Evolutionary conservation across 2,797 vertebrate species (phyloP).

Genomic region (Gambelia wislizenii): DNA sequence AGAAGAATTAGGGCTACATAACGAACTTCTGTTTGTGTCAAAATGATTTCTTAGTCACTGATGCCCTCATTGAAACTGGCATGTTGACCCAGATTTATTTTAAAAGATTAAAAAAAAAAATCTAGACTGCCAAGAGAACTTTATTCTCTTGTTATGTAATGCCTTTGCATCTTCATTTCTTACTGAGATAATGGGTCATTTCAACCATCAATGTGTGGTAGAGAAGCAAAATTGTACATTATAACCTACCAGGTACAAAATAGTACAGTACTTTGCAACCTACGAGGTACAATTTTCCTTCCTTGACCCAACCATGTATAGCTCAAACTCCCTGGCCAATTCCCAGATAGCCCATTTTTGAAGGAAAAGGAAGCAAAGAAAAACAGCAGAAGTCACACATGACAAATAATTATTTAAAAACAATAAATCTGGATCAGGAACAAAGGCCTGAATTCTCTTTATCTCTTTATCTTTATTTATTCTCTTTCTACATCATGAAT

Average conservation of each 20-base stretch:
- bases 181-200: background rate
- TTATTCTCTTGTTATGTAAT: background rate
- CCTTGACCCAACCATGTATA: background rate
- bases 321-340: background rate
- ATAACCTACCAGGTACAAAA: background rate
- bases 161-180: slow-evolving; percentile 12
- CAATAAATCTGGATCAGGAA: background rate
- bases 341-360: background rate
- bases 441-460: no score
- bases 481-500: no score
- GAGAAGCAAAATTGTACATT: background rate
- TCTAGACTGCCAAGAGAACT: background rate
- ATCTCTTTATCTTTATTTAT: no score
- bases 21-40: background rate
- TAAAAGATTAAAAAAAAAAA: no score
- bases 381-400: background rate
- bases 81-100: background rate
- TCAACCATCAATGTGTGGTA: background rate
- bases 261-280: background rate
- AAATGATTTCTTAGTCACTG: background rate
- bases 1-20: slow-evolving; percentile 15
- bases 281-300: background rate
- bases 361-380: background rate
- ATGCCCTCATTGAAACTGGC: slow-evolving; percentile 6
- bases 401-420: slow-evolving; percentile 4